A percentile compares a stretch with the other conserved stretches of the same genome.
Conservation (phyloP, 2,113 vertebrate genomes). For the Lota lota region DNA sequence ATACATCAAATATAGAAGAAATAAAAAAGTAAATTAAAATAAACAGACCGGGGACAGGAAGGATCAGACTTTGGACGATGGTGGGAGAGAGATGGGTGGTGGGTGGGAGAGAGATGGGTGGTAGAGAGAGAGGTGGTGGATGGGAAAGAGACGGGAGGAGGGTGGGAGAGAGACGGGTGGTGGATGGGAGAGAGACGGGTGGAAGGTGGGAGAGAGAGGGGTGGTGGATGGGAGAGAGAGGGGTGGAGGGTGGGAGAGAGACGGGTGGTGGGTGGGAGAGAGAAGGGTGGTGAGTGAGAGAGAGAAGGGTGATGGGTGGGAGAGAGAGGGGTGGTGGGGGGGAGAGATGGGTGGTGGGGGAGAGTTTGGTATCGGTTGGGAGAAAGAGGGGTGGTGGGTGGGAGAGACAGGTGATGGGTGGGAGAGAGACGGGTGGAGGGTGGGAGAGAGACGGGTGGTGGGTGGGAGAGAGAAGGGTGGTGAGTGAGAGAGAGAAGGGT, state of each 20-base stretch:
- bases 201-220: too few species aligned
- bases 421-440: slow-evolving; percentile 17
- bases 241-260: slow-evolving; percentile 12
- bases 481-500: slow-evolving; percentile 12
- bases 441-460: neutral
- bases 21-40: slow-evolving; percentile 60
- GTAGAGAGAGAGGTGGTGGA: too few species aligned
- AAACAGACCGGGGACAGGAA: slow-evolving; percentile 68
- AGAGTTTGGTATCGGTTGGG: neutral
- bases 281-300: slow-evolving; percentile 28
- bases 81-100: too few species aligned
- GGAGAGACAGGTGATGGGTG: too few species aligned
- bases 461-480: slow-evolving; percentile 16
- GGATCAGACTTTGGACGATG: slow-evolving; percentile 43
- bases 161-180: too few species aligned
- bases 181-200: too few species aligned
- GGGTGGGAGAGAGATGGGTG: too few species aligned
- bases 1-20: too few species aligned
- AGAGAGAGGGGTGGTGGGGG: slow-evolving; percentile 22
- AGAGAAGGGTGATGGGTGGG: neutral
- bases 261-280: neutral
- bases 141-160: too few species aligned
- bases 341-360: too few species aligned
- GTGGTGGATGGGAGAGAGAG: slow-evolving; percentile 15
- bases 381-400: neutral